These are phyloP conservation scores for Microchirus variegatus DNA, from an alignment of 2,797 vertebrate genomes.

Conservation along the genomic window DNA sequence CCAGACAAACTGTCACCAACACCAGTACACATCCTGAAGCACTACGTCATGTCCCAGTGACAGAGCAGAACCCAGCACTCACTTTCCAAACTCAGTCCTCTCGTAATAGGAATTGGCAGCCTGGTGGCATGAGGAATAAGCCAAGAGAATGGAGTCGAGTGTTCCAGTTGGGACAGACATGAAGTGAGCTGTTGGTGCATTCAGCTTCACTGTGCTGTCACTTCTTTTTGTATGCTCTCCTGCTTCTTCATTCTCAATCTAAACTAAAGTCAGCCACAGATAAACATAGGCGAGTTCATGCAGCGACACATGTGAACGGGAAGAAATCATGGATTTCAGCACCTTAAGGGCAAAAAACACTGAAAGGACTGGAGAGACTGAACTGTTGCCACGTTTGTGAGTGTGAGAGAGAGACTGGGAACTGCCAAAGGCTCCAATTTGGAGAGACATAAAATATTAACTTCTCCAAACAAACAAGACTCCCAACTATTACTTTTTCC, in stretches of 20 bases:
- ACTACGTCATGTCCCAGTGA: slow-evolving; percentile 48
- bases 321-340: slow-evolving; percentile 36
- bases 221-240: slow-evolving; percentile 24
- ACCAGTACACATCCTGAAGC: slow-evolving; percentile 41
- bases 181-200: slow-evolving; percentile 36
- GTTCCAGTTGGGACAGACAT: slow-evolving; percentile 58
- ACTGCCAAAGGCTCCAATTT: slow-evolving; percentile 63
- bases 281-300: slow-evolving; percentile 9
- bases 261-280: slow-evolving; percentile 25
- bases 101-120: slow-evolving; percentile 63
- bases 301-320: slow-evolving; percentile 51
- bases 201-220: slow-evolving; percentile 12
- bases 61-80: slow-evolving; percentile 36
- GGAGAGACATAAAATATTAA: slow-evolving; percentile 66
- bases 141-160: slow-evolving; percentile 57
- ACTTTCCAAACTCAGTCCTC: slow-evolving; percentile 52
- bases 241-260: slow-evolving; percentile 4
- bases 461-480: slow-evolving; percentile 39
- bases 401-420: slow-evolving; percentile 44
- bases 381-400: slow-evolving; percentile 57
- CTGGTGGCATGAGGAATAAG: slow-evolving; percentile 49
- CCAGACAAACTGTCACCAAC: slow-evolving; percentile 54
- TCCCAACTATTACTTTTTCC: slow-evolving; percentile 23
- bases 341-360: slow-evolving; percentile 25
- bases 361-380: slow-evolving; percentile 37